Evolutionary conservation across 2,797 vertebrate species (phyloP).

Genomic region (Gymnoscopelus microlampas): DNA sequence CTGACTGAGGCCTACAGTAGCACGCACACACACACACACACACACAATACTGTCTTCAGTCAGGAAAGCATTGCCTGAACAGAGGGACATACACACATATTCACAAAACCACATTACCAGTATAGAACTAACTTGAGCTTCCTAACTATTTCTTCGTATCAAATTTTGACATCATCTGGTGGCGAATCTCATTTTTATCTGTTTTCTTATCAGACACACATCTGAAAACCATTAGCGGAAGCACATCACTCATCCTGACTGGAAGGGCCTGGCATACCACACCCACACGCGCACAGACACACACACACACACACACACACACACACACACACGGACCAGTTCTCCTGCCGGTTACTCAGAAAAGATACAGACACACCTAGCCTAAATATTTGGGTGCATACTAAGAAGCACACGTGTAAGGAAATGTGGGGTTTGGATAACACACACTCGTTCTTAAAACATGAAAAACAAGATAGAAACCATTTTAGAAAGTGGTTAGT

Average conservation of each 20-base stretch:
- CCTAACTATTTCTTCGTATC: too few species aligned
- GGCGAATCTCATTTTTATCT: too few species aligned
- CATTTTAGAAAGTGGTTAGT: constrained; percentile 7
- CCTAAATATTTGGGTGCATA: background rate
- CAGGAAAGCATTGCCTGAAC: too few species aligned
- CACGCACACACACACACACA: constrained; percentile 24
- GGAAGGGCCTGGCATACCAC: background rate
- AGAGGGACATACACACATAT: background rate
- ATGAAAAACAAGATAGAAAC: background rate
- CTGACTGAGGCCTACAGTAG: background rate
- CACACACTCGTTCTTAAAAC: background rate
- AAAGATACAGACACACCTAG: background rate
- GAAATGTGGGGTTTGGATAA: background rate
- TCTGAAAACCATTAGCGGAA: background rate
- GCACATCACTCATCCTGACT: constrained; percentile 1
- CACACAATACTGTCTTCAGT: background rate
- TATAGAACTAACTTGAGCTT: too few species aligned
- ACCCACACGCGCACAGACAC: background rate
- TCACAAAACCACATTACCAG: background rate
- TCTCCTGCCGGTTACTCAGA: background rate
- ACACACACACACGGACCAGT: background rate
- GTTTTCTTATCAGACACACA: too few species aligned
- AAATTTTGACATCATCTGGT: too few species aligned
- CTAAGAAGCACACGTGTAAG: background rate
- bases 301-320: background rate